Conservation (phyloP, 2,797 vertebrate genomes). For the Gorsachius magnificus region DNA sequence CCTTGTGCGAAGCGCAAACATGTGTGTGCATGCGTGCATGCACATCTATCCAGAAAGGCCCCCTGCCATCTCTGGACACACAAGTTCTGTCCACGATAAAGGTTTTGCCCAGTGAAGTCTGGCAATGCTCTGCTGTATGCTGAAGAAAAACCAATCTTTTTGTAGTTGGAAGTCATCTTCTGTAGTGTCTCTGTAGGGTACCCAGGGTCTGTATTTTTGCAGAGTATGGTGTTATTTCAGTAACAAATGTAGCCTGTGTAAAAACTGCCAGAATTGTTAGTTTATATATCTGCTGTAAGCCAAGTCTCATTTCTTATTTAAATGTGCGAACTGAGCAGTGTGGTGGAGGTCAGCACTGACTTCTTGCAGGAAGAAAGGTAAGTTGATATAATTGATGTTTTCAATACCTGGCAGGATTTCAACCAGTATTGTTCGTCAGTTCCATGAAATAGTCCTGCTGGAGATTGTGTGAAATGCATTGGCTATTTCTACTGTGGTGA, state of each 20-base stretch:
- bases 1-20: neutral
- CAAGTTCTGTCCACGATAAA: rapidly evolving
- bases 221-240: neutral
- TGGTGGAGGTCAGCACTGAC: neutral
- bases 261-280: neutral
- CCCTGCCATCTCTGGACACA: neutral
- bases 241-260: neutral
- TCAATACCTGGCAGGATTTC: neutral
- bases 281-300: neutral
- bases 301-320: neutral
- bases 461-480: neutral
- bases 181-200: neutral
- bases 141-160: neutral
- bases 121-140: neutral
- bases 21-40: rapidly evolving
- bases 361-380: neutral
- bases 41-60: neutral
- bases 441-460: neutral
- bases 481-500: neutral
- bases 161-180: neutral
- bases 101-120: neutral
- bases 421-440: neutral
- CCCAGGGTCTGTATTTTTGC: neutral
- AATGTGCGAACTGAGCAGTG: neutral
- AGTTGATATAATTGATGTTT: neutral